These are phyloP conservation scores for Enteromius trimaculatus DNA, from an alignment of 2,797 vertebrate species.

Conservation along the genomic window DNA sequence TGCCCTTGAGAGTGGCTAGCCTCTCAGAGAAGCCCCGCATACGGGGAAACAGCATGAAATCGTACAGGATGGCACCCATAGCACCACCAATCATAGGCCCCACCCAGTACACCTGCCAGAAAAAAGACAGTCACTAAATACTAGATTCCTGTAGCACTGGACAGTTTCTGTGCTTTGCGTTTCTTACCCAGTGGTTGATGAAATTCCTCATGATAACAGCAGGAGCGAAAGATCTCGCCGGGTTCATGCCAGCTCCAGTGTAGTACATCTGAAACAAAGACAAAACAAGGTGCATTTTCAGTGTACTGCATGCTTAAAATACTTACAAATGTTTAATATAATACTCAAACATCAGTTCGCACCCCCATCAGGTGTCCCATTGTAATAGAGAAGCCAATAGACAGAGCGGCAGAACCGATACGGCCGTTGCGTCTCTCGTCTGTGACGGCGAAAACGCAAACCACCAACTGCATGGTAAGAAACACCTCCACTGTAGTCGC, in stretches of 20 bases:
- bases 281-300: constrained; percentile 12
- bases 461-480: constrained; percentile 89
- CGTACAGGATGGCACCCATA: constrained; percentile 88
- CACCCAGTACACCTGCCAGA: constrained; percentile 88
- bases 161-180: not conserved
- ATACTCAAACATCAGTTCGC: constrained; percentile 60
- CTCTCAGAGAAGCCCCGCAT: constrained; percentile 89
- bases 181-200: constrained; percentile 92
- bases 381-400: constrained; percentile 89
- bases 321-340: not conserved
- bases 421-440: constrained; percentile 89
- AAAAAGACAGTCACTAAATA: not conserved
- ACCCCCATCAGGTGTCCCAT: constrained; percentile 93
- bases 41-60: constrained; percentile 91
- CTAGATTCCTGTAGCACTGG: not conserved
- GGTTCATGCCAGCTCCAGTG: constrained; percentile 94
- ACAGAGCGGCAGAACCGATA: constrained; percentile 85
- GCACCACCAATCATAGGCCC: constrained; percentile 91
- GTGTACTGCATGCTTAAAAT: not conserved
- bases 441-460: constrained; percentile 90
- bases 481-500: constrained; percentile 91
- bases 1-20: constrained; percentile 90
- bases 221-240: constrained; percentile 91
- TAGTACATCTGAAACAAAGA: constrained; percentile 85
- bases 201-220: constrained; percentile 92